These are phyloP conservation scores for Cossypha heuglini DNA, from an alignment of 2,797 vertebrate genomes.

Conservation along the genomic window DNA sequence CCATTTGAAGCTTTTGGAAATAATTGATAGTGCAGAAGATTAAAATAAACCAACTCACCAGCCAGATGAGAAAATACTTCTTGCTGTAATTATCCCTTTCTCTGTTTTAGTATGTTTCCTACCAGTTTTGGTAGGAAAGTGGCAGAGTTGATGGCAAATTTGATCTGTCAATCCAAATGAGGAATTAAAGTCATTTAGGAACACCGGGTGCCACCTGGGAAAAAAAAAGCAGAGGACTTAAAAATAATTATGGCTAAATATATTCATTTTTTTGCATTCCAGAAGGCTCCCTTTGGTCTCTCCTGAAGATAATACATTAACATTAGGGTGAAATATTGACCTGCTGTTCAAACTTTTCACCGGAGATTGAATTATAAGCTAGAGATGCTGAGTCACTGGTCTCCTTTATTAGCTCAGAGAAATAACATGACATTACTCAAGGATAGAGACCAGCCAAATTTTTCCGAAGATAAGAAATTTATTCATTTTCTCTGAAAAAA, in stretches of 20 bases:
- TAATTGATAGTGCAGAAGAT: not conserved
- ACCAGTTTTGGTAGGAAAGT: not conserved
- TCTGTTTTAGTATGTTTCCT: not conserved
- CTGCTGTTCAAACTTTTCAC: not conserved
- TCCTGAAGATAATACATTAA: not conserved
- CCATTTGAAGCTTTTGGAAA: constrained; percentile 4
- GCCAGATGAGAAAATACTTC: not conserved
- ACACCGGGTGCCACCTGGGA: not conserved
- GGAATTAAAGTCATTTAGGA: not conserved
- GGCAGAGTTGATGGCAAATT: not conserved
- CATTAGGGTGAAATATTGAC: not conserved
- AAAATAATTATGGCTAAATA: not conserved
- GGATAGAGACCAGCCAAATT: not conserved
- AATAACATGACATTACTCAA: not conserved
- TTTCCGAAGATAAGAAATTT: not conserved
- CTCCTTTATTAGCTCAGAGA: not conserved
- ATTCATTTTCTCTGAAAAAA: not conserved
- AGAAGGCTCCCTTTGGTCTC: constrained; percentile 23
- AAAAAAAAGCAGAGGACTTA: not conserved
- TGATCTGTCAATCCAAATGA: not conserved
- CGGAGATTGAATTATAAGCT: not conserved
- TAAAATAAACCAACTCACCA: not conserved
- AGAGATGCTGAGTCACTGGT: not conserved
- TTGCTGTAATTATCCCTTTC: not conserved
- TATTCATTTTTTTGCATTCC: not conserved